Percentiles rank a stretch among this genome's conserved stretches.
These are phyloP conservation scores for Eupithecia subfuscata DNA, from an alignment of 2,888 invertebrate genomes.

Conservation along the genomic window DNA sequence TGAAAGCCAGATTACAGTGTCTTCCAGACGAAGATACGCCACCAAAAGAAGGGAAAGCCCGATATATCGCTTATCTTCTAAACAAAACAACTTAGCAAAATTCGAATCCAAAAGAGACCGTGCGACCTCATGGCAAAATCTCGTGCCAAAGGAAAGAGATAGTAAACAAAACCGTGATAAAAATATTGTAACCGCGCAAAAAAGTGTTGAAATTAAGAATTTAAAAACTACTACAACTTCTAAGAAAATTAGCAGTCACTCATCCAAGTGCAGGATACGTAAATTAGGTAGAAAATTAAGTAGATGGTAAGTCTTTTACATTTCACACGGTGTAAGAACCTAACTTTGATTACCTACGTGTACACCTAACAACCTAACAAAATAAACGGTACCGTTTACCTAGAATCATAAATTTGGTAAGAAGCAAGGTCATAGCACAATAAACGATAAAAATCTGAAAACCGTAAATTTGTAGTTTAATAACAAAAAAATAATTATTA, in stretches of 20 bases:
- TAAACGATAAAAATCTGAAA: too few relatives aligned
- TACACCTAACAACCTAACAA: too few relatives aligned
- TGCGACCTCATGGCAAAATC: background rate
- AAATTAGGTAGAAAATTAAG: background rate
- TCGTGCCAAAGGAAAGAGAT: background rate
- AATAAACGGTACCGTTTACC: too few relatives aligned
- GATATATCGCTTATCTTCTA: too few relatives aligned
- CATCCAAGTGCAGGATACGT: background rate
- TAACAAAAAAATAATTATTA: too few relatives aligned
- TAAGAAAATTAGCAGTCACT: background rate
- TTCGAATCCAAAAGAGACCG: background rate
- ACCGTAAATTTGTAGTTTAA: too few relatives aligned
- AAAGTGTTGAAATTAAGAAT: background rate
- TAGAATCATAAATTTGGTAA: too few relatives aligned
- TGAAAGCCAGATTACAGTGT: slow-evolving; percentile 2
- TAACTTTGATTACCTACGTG: too few relatives aligned
- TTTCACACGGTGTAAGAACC: too few relatives aligned
- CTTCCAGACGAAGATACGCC: background rate
- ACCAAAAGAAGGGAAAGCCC: background rate
- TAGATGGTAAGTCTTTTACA: background rate
- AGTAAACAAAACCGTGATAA: background rate
- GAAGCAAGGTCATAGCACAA: too few relatives aligned
- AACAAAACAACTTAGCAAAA: background rate
- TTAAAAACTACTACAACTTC: background rate
- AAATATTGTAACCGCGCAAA: background rate